Evolutionary conservation across 2,797 vertebrate species (phyloP).

Genomic region (Lepus oiostolus): DNA sequence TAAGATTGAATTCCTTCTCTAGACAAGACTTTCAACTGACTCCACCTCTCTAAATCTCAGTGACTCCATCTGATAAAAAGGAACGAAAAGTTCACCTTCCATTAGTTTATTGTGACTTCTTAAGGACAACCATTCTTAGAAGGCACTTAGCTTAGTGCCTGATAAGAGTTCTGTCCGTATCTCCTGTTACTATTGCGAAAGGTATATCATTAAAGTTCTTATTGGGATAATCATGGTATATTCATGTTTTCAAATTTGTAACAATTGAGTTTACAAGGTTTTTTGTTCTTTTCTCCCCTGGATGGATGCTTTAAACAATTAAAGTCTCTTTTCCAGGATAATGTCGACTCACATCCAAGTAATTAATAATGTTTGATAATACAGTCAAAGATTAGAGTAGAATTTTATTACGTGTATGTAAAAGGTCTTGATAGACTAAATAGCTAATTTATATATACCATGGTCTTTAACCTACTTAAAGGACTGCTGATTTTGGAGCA

Average conservation of each 20-base stretch:
- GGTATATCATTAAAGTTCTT: background rate
- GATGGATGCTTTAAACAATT: background rate
- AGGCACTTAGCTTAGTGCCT: background rate
- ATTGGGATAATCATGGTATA: background rate
- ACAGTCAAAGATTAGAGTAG: background rate
- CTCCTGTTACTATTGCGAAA: background rate
- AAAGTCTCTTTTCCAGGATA: conserved; percentile 7
- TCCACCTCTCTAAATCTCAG: background rate
- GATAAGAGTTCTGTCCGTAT: background rate
- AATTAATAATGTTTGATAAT: conserved; percentile 23
- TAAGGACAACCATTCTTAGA: background rate
- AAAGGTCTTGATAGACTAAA: background rate
- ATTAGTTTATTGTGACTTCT: background rate
- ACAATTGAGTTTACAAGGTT: background rate
- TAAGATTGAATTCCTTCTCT: background rate
- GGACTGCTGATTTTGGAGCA: background rate
- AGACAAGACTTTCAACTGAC: background rate
- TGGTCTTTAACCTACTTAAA: background rate
- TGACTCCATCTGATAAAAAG: background rate
- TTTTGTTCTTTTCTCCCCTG: background rate
- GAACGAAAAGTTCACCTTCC: background rate
- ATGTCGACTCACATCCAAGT: background rate
- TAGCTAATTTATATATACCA: background rate
- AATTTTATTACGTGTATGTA: background rate
- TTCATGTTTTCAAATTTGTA: background rate